A percentile compares a stretch with the other conserved stretches of the same genome.
Conservation (phyloP, 2,888 invertebrate species). For the Aspidiotus destructor region DNA sequence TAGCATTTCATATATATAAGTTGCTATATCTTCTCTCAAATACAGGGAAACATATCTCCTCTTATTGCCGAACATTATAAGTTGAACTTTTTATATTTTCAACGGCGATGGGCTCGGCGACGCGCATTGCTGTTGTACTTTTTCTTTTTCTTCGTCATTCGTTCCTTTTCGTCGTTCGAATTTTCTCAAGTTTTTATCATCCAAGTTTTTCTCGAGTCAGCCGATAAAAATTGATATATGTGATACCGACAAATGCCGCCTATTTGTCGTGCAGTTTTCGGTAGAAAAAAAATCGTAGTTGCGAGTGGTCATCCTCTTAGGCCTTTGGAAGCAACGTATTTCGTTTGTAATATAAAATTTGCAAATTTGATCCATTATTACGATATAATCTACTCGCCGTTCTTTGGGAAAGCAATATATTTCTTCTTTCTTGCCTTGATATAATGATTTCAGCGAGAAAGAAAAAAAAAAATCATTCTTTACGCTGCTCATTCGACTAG, state of each 20-base stretch:
- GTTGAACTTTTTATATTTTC: conserved; percentile 26
- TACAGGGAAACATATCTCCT: conserved; percentile 20
- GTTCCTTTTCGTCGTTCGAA: not conserved
- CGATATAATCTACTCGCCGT: too few species aligned
- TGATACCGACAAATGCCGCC: conserved; percentile 28
- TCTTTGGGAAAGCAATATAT: too few species aligned
- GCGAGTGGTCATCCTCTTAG: conserved; percentile 25
- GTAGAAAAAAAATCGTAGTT: conserved; percentile 17
- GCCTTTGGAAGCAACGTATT: not conserved
- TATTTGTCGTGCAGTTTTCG: conserved; percentile 25
- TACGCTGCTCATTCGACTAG: too few species aligned
- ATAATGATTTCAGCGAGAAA: too few species aligned
- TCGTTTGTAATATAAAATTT: not conserved
- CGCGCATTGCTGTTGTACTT: not conserved
- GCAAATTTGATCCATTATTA: too few species aligned
- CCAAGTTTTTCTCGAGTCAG: conserved; percentile 20
- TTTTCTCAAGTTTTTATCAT: conserved; percentile 21
- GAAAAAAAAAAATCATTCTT: too few species aligned
- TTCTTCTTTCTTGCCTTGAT: too few species aligned
- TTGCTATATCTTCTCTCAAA: not conserved
- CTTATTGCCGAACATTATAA: conserved; percentile 26
- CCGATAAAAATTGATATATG: conserved; percentile 32
- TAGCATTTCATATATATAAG: not conserved
- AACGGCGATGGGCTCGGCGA: conserved; percentile 10
- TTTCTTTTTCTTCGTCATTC: not conserved